Conservation (phyloP, 2,797 vertebrate genomes). For the Xyrichtys novacula region DNA sequence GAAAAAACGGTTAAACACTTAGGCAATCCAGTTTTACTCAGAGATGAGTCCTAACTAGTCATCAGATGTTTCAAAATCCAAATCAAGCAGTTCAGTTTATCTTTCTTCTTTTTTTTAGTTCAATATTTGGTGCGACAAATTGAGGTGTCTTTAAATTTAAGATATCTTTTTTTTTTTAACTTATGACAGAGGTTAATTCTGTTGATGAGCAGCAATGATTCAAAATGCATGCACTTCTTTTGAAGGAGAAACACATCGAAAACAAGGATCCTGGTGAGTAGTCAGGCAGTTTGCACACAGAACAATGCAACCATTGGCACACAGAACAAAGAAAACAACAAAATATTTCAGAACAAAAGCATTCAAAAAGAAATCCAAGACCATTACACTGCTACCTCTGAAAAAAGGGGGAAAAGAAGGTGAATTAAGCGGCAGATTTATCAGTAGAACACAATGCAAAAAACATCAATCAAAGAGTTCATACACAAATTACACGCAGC, state of each 20-base stretch:
- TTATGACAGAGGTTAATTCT: slow-evolving; percentile 73
- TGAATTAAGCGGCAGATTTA: slow-evolving; percentile 81
- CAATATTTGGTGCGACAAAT: slow-evolving; percentile 29
- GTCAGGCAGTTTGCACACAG: slow-evolving; percentile 79
- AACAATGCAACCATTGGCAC: slow-evolving; percentile 78
- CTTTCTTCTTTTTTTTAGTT: background rate
- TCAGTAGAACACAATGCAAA: slow-evolving; percentile 83
- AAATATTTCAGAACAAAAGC: slow-evolving; percentile 78
- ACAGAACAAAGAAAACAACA: slow-evolving; percentile 76
- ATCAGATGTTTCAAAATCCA: slow-evolving; percentile 12
- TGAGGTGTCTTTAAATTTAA: slow-evolving; percentile 39
- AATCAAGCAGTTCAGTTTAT: background rate
- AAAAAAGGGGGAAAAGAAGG: slow-evolving; percentile 76
- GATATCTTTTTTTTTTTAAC: slow-evolving; percentile 38
- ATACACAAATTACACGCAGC: slow-evolving; percentile 83
- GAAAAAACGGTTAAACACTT: slow-evolving; percentile 46
- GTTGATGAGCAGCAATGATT: slow-evolving; percentile 76
- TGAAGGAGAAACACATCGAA: slow-evolving; percentile 73
- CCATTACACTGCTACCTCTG: slow-evolving; percentile 80
- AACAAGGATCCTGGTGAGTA: slow-evolving; percentile 78
- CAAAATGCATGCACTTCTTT: slow-evolving; percentile 80
- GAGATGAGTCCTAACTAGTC: slow-evolving; percentile 18
- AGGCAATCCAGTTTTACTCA: slow-evolving; percentile 1
- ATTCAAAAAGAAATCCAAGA: slow-evolving; percentile 83
- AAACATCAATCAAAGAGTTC: slow-evolving; percentile 77